Evolutionary conservation across 2,888 invertebrate genomes (phyloP).

Genomic region (Liodrosophila aerea): DNA sequence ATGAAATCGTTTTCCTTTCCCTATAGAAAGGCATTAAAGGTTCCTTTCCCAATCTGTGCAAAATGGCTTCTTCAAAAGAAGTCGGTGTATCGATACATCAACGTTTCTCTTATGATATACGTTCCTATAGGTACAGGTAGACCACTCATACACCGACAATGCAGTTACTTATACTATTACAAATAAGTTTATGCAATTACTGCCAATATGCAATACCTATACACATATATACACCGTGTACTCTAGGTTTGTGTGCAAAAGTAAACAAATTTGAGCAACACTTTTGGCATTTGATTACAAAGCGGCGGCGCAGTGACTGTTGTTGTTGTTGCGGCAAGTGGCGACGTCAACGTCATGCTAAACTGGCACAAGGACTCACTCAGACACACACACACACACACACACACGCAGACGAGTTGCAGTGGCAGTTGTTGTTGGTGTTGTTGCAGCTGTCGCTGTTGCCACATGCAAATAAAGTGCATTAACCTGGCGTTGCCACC

Average conservation of each 20-base stretch:
- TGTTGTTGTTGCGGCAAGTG: conserved; percentile 10
- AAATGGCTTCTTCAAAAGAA: too few species aligned
- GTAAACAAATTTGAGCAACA: conserved; percentile 20
- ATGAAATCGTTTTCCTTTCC: too few species aligned
- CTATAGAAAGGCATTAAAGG: too few species aligned
- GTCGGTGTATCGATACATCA: too few species aligned
- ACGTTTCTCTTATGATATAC: too few species aligned
- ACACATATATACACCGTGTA: too few species aligned
- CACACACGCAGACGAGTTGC: background rate
- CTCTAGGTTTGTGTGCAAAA: too few species aligned
- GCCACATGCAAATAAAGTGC: conserved; percentile 61
- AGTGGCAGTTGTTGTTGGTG: conserved; percentile 3
- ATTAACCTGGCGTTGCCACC: conserved; percentile 61
- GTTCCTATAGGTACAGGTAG: conserved; percentile 1
- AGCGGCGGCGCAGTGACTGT: conserved; percentile 1
- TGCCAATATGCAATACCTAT: conserved; percentile 4
- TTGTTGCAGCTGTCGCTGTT: conserved; percentile 7
- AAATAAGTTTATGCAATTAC: background rate
- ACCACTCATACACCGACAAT: background rate
- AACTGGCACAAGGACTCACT: conserved; percentile 73
- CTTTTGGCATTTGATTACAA: conserved; percentile 42
- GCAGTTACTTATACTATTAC: conserved; percentile 7
- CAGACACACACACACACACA: conserved; percentile 27
- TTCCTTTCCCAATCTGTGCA: too few species aligned
- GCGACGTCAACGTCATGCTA: conserved; percentile 31